A percentile compares a stretch with the other conserved stretches of the same genome.
phyloP scores from a whole-genome alignment of 2,888 invertebrate genomes.

The Netelia inedita region DNA sequence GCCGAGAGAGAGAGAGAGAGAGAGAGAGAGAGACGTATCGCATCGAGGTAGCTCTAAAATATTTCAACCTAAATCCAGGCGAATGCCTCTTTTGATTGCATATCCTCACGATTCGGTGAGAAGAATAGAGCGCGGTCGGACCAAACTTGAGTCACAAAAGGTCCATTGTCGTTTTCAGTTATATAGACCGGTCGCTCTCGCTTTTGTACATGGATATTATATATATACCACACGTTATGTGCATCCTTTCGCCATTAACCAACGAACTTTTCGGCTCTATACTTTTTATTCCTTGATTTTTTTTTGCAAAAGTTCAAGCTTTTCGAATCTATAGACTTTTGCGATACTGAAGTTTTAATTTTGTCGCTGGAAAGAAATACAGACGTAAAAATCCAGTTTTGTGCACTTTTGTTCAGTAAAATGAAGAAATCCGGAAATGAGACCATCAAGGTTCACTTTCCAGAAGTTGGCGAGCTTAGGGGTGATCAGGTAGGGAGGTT shows the following conservation, averaged over 20 bases:
- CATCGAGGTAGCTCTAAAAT: conserved; percentile 48
- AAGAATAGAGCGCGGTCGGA: conserved; percentile 69
- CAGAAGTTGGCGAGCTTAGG: too few relatives aligned
- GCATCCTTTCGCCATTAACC: background rate
- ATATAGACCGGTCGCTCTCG: conserved; percentile 33
- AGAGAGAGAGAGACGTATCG: background rate
- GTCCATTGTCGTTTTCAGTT: conserved; percentile 69
- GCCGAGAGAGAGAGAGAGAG: conserved; percentile 3
- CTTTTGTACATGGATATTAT: conserved; percentile 19
- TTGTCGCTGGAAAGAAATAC: too few relatives aligned
- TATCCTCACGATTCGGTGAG: conserved; percentile 39
- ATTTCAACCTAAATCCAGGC: conserved; percentile 74
- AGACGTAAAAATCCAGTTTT: too few relatives aligned
- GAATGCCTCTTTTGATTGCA: conserved; percentile 72
- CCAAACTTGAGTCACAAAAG: conserved; percentile 70
- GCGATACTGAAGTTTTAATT: too few relatives aligned
- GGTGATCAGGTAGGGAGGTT: too few relatives aligned
- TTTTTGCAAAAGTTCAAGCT: too few relatives aligned
- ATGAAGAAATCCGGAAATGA: too few relatives aligned
- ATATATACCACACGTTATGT: conserved; percentile 17
- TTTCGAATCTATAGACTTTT: too few relatives aligned
- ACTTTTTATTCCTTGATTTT: too few relatives aligned
- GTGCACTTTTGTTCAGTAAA: too few relatives aligned
- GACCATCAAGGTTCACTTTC: too few relatives aligned
- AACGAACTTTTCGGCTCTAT: background rate